Base-by-base conservation (phyloP, 2,113 vertebrate species). In the Jacana jacana region DNA sequence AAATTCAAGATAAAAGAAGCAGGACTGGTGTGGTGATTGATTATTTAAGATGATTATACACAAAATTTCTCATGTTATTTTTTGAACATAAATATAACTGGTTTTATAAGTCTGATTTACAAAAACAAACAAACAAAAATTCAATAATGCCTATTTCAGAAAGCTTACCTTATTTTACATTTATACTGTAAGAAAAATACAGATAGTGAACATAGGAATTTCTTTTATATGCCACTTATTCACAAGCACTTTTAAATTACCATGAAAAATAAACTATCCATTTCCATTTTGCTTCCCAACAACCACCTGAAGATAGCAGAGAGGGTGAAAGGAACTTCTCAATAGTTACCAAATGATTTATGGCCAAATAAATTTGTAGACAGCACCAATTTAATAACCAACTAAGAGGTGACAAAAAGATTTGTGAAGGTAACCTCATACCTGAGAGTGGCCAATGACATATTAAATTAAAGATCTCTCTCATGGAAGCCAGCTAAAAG, bases 321-420 rank as follows among this genome's bases (percentile, higher is more conserved):
- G 3, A 88, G 5, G 57, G 48, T 85, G 65, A 96, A 94, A 82
- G 18, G 58, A 94, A 64, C 63, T 84, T 81, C 73, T 82, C 63
- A 85, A n/a, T 76, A 89, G 94, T 86, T 84, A 51, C 55, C 30
- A 44, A 86, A 91, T 58, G 88, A 95, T 96, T 95, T 95, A 95
- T 5, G 16, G 60, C 20, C 52, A 93, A 76, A 88, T 81, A 93
- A 84, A 95, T 95, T 88, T 79, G 18, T 39, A 70, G 94, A 60
- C 83, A 81, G 61, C 44, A 65, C 37, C 83, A 71, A 84, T 89
- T 93, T 91, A 95, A 97, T 89, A 95, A 94, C 39, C 61, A 68
- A 37, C 11, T 39, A 81, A 89, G 81, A 89, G 20, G 24, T 60
- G 84, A 92, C 61, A 66, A 71, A 80, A 95, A 90, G 95, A 91